Evolutionary conservation across 2,797 vertebrate species (phyloP).

Genomic region (Cirrhinus molitorella): DNA sequence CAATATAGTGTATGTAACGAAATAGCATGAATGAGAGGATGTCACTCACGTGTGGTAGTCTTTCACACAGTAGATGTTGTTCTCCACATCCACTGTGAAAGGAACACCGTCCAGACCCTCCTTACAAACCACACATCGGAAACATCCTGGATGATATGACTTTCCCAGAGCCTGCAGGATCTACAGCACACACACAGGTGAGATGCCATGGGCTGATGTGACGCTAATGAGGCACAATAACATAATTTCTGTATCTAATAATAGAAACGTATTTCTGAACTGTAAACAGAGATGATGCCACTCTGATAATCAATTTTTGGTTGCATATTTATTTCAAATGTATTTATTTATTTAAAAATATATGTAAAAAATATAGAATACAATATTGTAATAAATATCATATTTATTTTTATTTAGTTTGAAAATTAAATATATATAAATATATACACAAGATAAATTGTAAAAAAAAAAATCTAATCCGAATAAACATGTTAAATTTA

Average conservation of each 20-base stretch:
- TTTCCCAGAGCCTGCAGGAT: slow-evolving; percentile 98
- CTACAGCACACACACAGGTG: slow-evolving; percentile 71
- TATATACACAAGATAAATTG: too few relatives aligned
- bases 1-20: too few relatives aligned
- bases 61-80: slow-evolving; percentile 99
- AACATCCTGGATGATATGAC: slow-evolving; percentile 97
- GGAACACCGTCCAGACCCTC: slow-evolving; percentile 97
- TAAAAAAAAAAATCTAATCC: too few relatives aligned
- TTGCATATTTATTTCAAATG: not conserved
- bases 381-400: too few relatives aligned
- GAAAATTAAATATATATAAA: too few relatives aligned
- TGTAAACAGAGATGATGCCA: not conserved
- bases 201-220: not conserved
- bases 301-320: not conserved
- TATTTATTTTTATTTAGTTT: too few relatives aligned
- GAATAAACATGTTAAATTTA: too few relatives aligned
- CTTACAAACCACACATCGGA: slow-evolving; percentile 96
- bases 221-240: not conserved
- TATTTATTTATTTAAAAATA: too few relatives aligned
- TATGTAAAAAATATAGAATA: too few relatives aligned
- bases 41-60: slow-evolving; percentile 96
- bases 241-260: not conserved
- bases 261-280: not conserved
- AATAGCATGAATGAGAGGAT: not conserved
- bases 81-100: slow-evolving; percentile 96